Conservation (phyloP, 2,113 vertebrate genomes). For the Vanacampus margaritifer region DNA sequence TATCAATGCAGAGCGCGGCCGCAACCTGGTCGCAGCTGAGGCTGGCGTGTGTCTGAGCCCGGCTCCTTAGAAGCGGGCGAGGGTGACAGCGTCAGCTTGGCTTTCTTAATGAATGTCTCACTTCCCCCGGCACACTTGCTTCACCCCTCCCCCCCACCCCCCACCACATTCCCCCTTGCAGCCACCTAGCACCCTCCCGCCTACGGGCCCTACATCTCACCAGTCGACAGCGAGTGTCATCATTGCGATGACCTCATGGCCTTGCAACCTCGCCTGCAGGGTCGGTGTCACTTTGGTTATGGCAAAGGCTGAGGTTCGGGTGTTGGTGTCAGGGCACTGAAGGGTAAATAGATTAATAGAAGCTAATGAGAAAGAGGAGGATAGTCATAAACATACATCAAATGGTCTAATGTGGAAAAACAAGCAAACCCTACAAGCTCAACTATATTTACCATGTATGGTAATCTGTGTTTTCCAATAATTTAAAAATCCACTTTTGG, state of each 20-base stretch:
- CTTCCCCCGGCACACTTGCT: slow-evolving; percentile 66
- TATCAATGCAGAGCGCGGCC: slow-evolving; percentile 38
- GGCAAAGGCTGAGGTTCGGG: slow-evolving; percentile 46
- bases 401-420: slow-evolving; percentile 19
- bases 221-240: slow-evolving; percentile 70
- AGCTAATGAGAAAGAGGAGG: slow-evolving; percentile 67
- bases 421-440: neutral
- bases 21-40: slow-evolving; percentile 58
- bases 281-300: slow-evolving; percentile 74
- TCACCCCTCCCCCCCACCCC: slow-evolving; percentile 63
- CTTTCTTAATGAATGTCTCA: slow-evolving; percentile 81
- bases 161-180: slow-evolving; percentile 61
- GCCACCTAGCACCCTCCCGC: slow-evolving; percentile 65
- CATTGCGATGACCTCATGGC: slow-evolving; percentile 71
- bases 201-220: slow-evolving; percentile 62
- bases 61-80: slow-evolving; percentile 64
- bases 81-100: slow-evolving; percentile 76
- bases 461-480: neutral
- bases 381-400: neutral
- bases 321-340: slow-evolving; percentile 65
- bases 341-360: slow-evolving; percentile 74
- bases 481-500: neutral
- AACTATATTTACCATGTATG: neutral
- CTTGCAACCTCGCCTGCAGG: slow-evolving; percentile 67
- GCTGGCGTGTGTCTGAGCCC: slow-evolving; percentile 62